Base-by-base conservation (phyloP, 2,113 vertebrate genomes). In the Butorides virescens region DNA sequence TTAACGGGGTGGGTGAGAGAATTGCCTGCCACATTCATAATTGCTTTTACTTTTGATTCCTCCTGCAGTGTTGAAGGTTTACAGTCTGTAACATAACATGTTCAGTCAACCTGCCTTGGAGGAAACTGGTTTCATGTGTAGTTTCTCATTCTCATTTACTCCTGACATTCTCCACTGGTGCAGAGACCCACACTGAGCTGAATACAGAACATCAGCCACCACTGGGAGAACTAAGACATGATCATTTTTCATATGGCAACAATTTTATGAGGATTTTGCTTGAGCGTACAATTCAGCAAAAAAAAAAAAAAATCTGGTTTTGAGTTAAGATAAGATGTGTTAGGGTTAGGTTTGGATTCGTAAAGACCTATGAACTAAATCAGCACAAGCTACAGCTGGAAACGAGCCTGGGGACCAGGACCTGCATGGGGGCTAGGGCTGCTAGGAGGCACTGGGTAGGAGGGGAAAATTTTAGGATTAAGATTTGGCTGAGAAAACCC, bases 11-110 rank as follows among this genome's bases (percentile, higher is more conserved):
- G 77, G 30, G n/a, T 82, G 62, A 70, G 49, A 53, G 15, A 73
- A 19, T 56, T 68, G 74, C 73, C 61, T 84, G 77, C 65, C 37
- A 36, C 37, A 9, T 55, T n/a, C 42, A 14, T 37, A 76, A 70
- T 32, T 95, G 58, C 77, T 95, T 96, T 92, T 81, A 70, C 81
- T 93, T 92, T 66, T 88, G 77, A 68, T 93, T 96, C 36, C 26
- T 78, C 47, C 49, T 23, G 22, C 56, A 13, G 62, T 9, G 27
- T 29, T 78, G 79, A 53, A 47, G 49, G 58, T 63, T 87, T 65
- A 34, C 67, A 70, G 32, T n/a, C 68, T 85, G 50, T 84, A 82
- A 75, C 65, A 47, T 46, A 75, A 53, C 22, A 12, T 2, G 16
- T 36, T 91, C 77, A 62, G 50, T 56, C 53, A 21, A 2, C 58